Evolutionary conservation across 1,140 invertebrate species (phyloP).

Genomic region (Drepana arcuata): DNA sequence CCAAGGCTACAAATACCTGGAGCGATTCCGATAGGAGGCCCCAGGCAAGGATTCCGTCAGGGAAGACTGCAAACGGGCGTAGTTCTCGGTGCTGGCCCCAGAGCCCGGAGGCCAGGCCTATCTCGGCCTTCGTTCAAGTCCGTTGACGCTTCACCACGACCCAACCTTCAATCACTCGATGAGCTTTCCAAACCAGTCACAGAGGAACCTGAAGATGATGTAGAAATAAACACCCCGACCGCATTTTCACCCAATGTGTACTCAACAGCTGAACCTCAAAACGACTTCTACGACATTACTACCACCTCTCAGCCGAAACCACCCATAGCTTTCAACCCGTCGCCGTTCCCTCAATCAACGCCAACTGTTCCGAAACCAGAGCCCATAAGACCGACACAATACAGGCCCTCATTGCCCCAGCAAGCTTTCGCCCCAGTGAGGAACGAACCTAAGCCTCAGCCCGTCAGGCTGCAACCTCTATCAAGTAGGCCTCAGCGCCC

Average conservation of each 20-base stretch:
- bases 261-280: slow-evolving; percentile 55
- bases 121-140: slow-evolving; percentile 71
- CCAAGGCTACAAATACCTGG: slow-evolving; percentile 75
- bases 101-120: slow-evolving; percentile 67
- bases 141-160: slow-evolving; percentile 59
- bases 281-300: slow-evolving; percentile 58
- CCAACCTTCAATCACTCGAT: slow-evolving; percentile 66
- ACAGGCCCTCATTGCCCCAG: slow-evolving; percentile 41
- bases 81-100: slow-evolving; percentile 33
- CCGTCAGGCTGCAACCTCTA: slow-evolving; percentile 55
- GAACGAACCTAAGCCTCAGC: slow-evolving; percentile 51
- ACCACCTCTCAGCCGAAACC: slow-evolving; percentile 65
- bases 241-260: slow-evolving; percentile 44
- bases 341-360: slow-evolving; percentile 47
- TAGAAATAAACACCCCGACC: slow-evolving; percentile 60
- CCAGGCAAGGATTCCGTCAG: slow-evolving; percentile 53
- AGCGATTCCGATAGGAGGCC: slow-evolving; percentile 65
- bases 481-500: slow-evolving; percentile 64
- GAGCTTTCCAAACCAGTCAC: slow-evolving; percentile 73
- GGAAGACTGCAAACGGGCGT: slow-evolving; percentile 43
- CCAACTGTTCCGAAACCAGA: slow-evolving; percentile 43
- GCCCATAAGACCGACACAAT: slow-evolving; percentile 51
- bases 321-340: slow-evolving; percentile 46
- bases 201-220: slow-evolving; percentile 73
- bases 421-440: slow-evolving; percentile 49